Percentiles rank a stretch among this genome's conserved stretches.
Evolutionary conservation across 2,888 invertebrate genomes (phyloP).

Genomic region (Scaptomyza caliginosa): DNA sequence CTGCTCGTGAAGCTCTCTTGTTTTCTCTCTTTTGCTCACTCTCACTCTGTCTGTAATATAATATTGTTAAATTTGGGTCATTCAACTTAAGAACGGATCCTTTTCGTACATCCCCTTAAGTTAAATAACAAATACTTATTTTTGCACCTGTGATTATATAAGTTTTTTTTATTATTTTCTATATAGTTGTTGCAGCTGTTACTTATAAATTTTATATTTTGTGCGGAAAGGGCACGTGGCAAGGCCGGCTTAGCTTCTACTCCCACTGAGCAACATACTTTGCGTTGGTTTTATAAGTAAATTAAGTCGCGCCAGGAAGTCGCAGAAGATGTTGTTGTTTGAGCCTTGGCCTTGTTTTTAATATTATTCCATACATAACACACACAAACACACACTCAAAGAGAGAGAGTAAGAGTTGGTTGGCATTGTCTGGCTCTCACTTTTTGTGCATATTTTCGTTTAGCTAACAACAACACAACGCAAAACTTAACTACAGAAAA

Average conservation of each 20-base stretch:
- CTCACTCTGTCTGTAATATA: constrained; percentile 42
- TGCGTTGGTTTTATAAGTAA: constrained; percentile 55
- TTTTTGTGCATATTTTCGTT: constrained; percentile 48
- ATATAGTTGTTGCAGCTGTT: constrained; percentile 52
- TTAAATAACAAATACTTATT: constrained; percentile 30
- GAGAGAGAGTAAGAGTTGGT: constrained; percentile 8
- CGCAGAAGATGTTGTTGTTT: constrained; percentile 43
- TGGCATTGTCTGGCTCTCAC: constrained; percentile 37
- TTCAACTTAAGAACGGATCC: constrained; percentile 59
- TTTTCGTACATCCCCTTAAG: constrained; percentile 19
- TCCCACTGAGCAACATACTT: background rate
- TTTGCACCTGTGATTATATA: constrained; percentile 47
- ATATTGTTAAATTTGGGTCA: constrained; percentile 69
- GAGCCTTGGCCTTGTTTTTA: constrained; percentile 40
- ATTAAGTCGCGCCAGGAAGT: constrained; percentile 71
- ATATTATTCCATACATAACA: constrained; percentile 46
- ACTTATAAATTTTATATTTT: constrained; percentile 4
- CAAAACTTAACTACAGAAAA: constrained; percentile 17
- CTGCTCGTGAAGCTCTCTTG: background rate
- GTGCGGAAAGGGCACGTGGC: constrained; percentile 55
- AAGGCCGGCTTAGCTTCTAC: constrained; percentile 42
- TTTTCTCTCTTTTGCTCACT: constrained; percentile 3
- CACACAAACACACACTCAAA: background rate
- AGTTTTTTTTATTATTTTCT: constrained; percentile 30
- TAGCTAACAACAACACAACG: constrained; percentile 40